These are phyloP conservation scores for Rachycentron canadum DNA, from an alignment of 2,797 vertebrate genomes.

Conservation along the genomic window DNA sequence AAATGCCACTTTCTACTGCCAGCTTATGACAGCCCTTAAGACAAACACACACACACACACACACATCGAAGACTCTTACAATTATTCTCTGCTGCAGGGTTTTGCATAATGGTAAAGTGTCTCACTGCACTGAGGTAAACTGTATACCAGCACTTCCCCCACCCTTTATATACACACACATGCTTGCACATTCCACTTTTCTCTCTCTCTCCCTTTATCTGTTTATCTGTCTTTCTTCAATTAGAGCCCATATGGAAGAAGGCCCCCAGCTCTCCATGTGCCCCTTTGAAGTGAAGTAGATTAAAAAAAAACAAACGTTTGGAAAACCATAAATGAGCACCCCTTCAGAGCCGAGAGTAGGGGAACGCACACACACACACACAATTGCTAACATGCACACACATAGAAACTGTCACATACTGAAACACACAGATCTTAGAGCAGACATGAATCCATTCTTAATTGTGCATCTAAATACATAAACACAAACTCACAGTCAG, in stretches of 20 bases:
- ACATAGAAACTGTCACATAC: slow-evolving; percentile 15
- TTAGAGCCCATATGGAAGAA: slow-evolving; percentile 75
- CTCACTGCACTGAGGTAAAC: slow-evolving; percentile 46
- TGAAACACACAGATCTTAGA: not conserved
- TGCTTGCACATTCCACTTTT: slow-evolving; percentile 1
- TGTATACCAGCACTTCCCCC: slow-evolving; percentile 25
- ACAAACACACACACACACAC: slow-evolving; percentile 34
- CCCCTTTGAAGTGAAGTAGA: slow-evolving; percentile 79
- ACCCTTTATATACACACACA: slow-evolving; percentile 6
- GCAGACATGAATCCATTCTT: slow-evolving; percentile 29
- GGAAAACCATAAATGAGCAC: slow-evolving; percentile 71
- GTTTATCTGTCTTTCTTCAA: slow-evolving; percentile 67
- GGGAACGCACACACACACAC: slow-evolving; percentile 4
- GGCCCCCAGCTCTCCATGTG: slow-evolving; percentile 70
- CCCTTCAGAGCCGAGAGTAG: slow-evolving; percentile 55
- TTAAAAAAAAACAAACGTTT: slow-evolving; percentile 76
- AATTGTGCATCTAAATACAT: not conserved
- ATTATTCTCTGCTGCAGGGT: slow-evolving; percentile 45
- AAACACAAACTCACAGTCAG: slow-evolving; percentile 1
- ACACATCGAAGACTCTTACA: slow-evolving; percentile 5
- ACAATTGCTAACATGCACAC: slow-evolving; percentile 38
- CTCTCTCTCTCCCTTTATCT: slow-evolving; percentile 19
- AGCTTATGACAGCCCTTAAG: slow-evolving; percentile 50
- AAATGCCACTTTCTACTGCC: slow-evolving; percentile 63
- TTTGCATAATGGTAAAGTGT: slow-evolving; percentile 53